Base-by-base conservation (phyloP, 2,888 invertebrate species). In the Platerodrilus igneus region DNA sequence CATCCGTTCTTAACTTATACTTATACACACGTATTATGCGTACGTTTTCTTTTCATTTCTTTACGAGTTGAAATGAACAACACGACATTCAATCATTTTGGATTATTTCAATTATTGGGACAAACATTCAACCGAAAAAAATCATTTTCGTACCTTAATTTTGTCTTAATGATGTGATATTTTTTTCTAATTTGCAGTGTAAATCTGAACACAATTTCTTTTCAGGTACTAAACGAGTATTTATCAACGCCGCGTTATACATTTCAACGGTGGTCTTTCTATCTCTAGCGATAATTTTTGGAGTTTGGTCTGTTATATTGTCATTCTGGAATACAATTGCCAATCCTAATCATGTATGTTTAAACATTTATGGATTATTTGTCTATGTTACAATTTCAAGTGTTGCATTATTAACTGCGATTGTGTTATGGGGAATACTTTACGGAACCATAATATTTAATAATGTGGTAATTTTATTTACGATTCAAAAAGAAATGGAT, bases 321-420 rank as follows among this genome's bases (percentile, higher is more conserved):
- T 69, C 78, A 8, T 56, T 77, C 6, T 71, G 76, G 57, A 82
- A 81, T 59, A 70, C 76, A 2, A 70, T 73, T 21, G 70, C 71
- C 7, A 77, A 74, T 55, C 81, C 81, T 2, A 69, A 77, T 3
- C 74, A 79, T 60, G 69, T 72, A 2, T 70, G 73, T 42, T 72
- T 75, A 13, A 78, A 76, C 28, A 68, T 77, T 25, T 67, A 70
- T 39, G 79, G 80, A 2, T 64, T 82, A 6, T 79, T 75, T 53
- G 57, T 78, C 8, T 81, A 78, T 74, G 79, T 80, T 57, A 67
- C 64, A 3, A 52, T 75, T 16, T 76, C 77, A 14, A 55, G 59
- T 11, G 51, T 49, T 25, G 52, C 45, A 18, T 51, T 57, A 9
- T 33, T 68, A 3, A 11, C 70, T 11, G 51, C 62, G 1, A 39